These are phyloP conservation scores for Siniperca undulata DNA, from an alignment of 2,797 vertebrate genomes.

Conservation along the genomic window DNA sequence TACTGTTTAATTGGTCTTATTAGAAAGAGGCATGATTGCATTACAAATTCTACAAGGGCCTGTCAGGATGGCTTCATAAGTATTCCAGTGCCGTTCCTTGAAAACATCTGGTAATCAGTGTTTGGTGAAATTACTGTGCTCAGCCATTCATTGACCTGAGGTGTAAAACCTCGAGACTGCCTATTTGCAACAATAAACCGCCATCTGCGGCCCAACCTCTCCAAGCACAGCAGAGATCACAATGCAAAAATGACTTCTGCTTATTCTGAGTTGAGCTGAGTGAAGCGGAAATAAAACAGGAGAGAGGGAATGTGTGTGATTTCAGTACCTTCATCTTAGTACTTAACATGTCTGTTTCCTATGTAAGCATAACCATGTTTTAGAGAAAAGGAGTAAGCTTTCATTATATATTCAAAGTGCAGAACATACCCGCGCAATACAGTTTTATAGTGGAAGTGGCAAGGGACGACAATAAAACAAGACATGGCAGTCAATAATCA, in stretches of 20 bases:
- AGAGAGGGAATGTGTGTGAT: conserved; percentile 27
- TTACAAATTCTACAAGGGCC: conserved; percentile 88
- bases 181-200: conserved; percentile 90
- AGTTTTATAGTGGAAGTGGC: conserved; percentile 67
- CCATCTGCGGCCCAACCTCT: conserved; percentile 88
- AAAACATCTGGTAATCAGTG: conserved; percentile 92
- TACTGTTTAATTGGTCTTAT: conserved; percentile 90
- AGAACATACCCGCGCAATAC: conserved; percentile 38
- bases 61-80: conserved; percentile 88
- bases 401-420: conserved; percentile 40
- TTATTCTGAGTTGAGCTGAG: conserved; percentile 68
- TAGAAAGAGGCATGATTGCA: conserved; percentile 90
- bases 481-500: conserved; percentile 84
- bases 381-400: conserved; percentile 18
- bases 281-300: conserved; percentile 61
- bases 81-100: conserved; percentile 86
- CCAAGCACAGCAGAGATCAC: conserved; percentile 77
- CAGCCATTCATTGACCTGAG: conserved; percentile 89
- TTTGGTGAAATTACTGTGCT: conserved; percentile 89
- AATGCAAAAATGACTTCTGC: conserved; percentile 76
- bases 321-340: conserved; percentile 35
- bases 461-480: conserved; percentile 79
- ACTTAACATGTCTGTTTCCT: conserved; percentile 36
- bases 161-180: conserved; percentile 89
- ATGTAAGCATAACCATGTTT: conserved; percentile 29